Evolutionary conservation across 1,140 invertebrate genomes (phyloP).

Genomic region (Mercenaria mercenaria): DNA sequence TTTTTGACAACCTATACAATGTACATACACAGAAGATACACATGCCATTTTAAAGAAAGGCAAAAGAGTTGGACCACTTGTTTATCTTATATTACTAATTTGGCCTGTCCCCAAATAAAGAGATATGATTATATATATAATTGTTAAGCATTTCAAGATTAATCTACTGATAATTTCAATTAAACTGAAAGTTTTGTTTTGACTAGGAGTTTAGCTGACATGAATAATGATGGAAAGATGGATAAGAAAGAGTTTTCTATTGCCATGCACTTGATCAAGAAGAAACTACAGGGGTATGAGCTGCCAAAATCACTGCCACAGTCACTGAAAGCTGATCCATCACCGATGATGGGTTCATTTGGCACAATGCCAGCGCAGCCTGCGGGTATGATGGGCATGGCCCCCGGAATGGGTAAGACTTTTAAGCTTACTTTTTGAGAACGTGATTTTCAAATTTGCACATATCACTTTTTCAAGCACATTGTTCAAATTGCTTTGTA

Average conservation of each 20-base stretch:
- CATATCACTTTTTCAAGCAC: neutral
- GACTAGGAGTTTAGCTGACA: conserved; percentile 95
- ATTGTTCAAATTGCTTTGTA: neutral
- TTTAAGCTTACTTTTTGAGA: no score
- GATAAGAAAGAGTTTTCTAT: conserved; percentile 99
- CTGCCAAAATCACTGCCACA: conserved; percentile 94
- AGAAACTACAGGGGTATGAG: conserved; percentile 95
- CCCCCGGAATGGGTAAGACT: conserved; percentile 73
- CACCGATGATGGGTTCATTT: conserved; percentile 80
- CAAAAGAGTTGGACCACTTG: no score
- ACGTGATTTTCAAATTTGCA: no score
- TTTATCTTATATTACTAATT: no score
- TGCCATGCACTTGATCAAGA: conserved; percentile 98
- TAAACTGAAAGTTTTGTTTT: neutral
- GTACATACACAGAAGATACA: no score
- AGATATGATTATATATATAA: no score
- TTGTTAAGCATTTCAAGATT: no score
- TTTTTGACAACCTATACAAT: no score
- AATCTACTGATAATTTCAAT: no score
- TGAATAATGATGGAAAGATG: conserved; percentile 98
- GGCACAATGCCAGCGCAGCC: conserved; percentile 69
- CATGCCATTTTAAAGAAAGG: no score
- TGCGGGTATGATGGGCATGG: conserved; percentile 71
- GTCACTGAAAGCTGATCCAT: conserved; percentile 87
- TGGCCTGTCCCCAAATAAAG: no score